Percentiles rank a stretch among this genome's conserved stretches.
phyloP scores from a whole-genome alignment of 2,888 invertebrate genomes.

The Phortica okadai region DNA sequence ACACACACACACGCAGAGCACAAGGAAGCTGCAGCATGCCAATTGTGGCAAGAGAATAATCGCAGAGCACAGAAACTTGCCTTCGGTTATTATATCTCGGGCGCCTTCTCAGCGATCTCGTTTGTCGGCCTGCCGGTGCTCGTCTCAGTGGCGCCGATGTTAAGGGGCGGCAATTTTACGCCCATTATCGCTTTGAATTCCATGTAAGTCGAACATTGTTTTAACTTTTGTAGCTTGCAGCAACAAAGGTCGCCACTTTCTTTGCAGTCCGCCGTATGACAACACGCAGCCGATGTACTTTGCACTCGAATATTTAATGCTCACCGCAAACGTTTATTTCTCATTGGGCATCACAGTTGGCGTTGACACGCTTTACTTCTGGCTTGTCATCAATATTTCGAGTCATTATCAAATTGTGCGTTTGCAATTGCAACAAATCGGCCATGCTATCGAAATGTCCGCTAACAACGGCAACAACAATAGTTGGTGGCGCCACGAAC shows the following conservation, averaged over 20 bases:
- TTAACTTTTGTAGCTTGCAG: background rate
- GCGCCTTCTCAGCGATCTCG: background rate
- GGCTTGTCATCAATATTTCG: slow-evolving; percentile 16
- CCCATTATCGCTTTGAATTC: background rate
- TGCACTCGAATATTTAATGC: background rate
- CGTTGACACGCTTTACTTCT: background rate
- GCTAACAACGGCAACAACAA: background rate
- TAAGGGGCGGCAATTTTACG: background rate
- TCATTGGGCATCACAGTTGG: background rate
- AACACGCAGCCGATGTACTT: background rate
- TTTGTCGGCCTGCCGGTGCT: background rate
- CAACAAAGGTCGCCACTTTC: background rate
- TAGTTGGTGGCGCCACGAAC: background rate
- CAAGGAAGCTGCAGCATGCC: background rate
- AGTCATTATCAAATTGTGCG: background rate
- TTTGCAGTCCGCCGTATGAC: background rate
- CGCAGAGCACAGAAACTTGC: background rate
- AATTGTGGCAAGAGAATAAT: background rate
- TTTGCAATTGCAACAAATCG: slow-evolving; percentile 3
- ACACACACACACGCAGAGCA: background rate
- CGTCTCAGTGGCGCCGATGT: background rate
- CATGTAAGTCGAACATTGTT: background rate
- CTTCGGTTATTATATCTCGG: background rate
- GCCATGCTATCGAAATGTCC: background rate
- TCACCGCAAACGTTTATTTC: background rate